Percentiles rank a stretch among this genome's conserved stretches.
Evolutionary conservation across 2,888 invertebrate genomes (phyloP).

Genomic region (Drosophila maculinotata): DNA sequence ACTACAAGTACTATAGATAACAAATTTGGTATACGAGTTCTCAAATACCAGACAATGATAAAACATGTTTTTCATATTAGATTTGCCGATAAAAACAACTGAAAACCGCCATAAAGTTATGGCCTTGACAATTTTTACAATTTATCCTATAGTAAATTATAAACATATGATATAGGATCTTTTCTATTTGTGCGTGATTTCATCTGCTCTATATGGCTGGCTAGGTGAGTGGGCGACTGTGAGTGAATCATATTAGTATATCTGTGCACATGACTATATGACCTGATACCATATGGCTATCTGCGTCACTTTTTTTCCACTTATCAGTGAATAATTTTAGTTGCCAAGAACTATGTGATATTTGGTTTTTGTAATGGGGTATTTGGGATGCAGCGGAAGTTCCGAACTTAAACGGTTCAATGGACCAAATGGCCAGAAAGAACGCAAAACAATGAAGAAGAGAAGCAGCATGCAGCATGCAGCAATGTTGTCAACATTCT

Average conservation of each 20-base stretch:
- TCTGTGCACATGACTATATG: not conserved
- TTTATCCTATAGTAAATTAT: not conserved
- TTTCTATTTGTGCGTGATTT: not conserved
- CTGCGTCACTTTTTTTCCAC: conserved; percentile 1
- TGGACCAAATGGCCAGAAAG: conserved; percentile 20
- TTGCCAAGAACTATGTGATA: conserved; percentile 5
- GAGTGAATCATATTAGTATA: not conserved
- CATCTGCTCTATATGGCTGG: not conserved
- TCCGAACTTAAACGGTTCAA: conserved; percentile 11
- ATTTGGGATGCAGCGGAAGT: conserved; percentile 10
- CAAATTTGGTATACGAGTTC: too few species aligned
- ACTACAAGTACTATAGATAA: too few species aligned
- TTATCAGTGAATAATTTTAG: conserved; percentile 5
- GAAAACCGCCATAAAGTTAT: not conserved
- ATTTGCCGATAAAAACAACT: too few species aligned
- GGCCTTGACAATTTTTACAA: too few species aligned
- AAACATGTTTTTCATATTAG: too few species aligned
- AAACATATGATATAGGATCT: not conserved
- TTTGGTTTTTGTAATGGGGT: not conserved
- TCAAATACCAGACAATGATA: too few species aligned
- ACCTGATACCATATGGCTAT: not conserved
- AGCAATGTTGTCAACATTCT: conserved; percentile 42
- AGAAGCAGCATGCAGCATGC: not conserved
- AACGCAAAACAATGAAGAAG: not conserved
- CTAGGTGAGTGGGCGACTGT: not conserved